These are phyloP conservation scores for Halictus rubicundus DNA, from an alignment of 1,140 invertebrate genomes.

Conservation along the genomic window DNA sequence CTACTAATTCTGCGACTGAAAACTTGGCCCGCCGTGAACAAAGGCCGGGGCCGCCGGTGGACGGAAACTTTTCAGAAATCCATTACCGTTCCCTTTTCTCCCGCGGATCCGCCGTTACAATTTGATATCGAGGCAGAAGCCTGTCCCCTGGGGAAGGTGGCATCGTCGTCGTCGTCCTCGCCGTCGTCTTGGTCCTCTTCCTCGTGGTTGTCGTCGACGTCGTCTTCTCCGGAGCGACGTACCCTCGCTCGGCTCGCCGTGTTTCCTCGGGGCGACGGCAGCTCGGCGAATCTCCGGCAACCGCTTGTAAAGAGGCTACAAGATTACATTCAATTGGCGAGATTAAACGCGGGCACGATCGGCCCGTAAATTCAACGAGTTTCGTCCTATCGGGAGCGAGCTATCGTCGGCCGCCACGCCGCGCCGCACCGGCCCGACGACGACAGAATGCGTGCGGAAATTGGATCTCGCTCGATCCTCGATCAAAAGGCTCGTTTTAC, in stretches of 20 bases:
- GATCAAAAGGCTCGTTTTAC: constrained; percentile 7
- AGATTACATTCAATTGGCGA: constrained; percentile 40
- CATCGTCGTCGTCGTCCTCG: too few species aligned
- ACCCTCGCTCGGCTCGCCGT: too few species aligned
- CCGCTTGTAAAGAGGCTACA: constrained; percentile 26
- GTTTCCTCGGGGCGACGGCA: not conserved
- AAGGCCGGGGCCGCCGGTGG: not conserved
- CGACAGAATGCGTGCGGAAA: constrained; percentile 20
- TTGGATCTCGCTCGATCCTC: constrained; percentile 32
- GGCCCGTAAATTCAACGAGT: constrained; percentile 30
- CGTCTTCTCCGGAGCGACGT: too few species aligned
- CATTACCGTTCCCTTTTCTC: not conserved
- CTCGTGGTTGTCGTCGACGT: too few species aligned
- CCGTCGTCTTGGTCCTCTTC: too few species aligned
- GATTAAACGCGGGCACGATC: constrained; percentile 33
- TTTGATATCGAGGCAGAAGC: constrained; percentile 34
- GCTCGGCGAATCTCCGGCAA: not conserved
- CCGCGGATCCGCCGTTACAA: not conserved
- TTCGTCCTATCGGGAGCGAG: not conserved
- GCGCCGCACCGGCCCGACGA: not conserved
- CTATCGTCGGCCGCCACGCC: constrained; percentile 3
- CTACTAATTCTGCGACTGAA: not conserved
- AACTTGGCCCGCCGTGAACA: not conserved
- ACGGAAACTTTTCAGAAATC: constrained; percentile 1
- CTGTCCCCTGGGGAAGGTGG: not conserved